Conservation (phyloP, 2,888 invertebrate species). For the Mayetiola destructor region DNA sequence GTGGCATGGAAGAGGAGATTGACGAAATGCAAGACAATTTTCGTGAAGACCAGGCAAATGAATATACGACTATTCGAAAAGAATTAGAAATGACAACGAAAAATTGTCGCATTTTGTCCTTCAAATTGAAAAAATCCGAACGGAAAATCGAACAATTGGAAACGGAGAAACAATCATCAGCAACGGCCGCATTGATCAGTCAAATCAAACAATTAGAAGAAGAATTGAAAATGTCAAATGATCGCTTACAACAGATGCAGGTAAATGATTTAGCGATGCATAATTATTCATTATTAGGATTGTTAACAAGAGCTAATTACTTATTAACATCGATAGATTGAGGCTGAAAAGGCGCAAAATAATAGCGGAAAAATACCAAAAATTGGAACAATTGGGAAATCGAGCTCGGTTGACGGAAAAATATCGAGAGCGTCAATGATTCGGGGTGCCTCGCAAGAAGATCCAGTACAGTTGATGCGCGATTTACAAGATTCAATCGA, state of each 20-base stretch:
- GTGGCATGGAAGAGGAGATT: conserved; percentile 91
- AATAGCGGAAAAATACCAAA: conserved; percentile 44
- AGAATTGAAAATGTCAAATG: conserved; percentile 67
- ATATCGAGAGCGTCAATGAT: conserved; percentile 60
- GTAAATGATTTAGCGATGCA: conserved; percentile 22
- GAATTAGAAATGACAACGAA: conserved; percentile 94
- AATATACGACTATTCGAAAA: conserved; percentile 83
- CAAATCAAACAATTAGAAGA: conserved; percentile 70
- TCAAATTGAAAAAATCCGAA: conserved; percentile 93
- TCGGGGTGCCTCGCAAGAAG: conserved; percentile 64
- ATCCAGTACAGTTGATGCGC: conserved; percentile 64
- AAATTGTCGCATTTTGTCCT: conserved; percentile 94
- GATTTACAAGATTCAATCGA: conserved; percentile 86
- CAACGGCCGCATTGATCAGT: conserved; percentile 46
- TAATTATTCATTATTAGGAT: not conserved
- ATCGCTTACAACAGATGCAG: conserved; percentile 54
- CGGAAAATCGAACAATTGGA: conserved; percentile 75
- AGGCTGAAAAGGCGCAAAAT: conserved; percentile 27
- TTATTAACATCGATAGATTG: conserved; percentile 24
- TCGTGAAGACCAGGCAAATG: conserved; percentile 93
- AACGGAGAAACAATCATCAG: conserved; percentile 59
- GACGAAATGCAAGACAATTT: conserved; percentile 98
- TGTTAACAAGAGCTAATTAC: too few species aligned
- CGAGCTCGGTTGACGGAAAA: conserved; percentile 50
- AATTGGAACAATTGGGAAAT: conserved; percentile 41